These are phyloP conservation scores for Sciurus vulgaris DNA, from an alignment of 2,797 vertebrate species.

Conservation along the genomic window DNA sequence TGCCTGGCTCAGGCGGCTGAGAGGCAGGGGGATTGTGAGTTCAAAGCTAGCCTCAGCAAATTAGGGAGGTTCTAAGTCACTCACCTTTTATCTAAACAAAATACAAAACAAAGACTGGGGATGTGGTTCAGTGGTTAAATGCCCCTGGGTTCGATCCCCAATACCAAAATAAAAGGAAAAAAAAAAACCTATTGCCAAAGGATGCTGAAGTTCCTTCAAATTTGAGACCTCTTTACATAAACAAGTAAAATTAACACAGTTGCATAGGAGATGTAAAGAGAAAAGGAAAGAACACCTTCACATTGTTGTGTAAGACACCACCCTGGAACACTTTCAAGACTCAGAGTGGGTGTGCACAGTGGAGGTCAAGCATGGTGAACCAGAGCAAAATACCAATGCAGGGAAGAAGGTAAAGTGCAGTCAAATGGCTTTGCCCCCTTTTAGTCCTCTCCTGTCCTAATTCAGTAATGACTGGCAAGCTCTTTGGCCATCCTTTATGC, in stretches of 20 bases:
- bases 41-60: too few species aligned
- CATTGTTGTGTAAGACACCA: neutral
- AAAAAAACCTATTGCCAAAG: neutral
- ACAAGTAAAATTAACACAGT: neutral
- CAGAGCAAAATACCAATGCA: constrained; percentile 53
- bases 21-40: too few species aligned
- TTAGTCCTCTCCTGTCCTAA: constrained; percentile 13
- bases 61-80: too few species aligned
- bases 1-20: too few species aligned
- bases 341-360: neutral
- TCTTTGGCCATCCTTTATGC: constrained; percentile 40
- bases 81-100: too few species aligned
- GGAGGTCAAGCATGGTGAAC: neutral
- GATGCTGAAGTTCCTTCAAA: neutral
- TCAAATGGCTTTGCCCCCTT: neutral
- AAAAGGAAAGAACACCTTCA: neutral
- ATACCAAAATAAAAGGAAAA: too few species aligned
- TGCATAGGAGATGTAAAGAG: neutral
- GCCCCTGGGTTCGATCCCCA: too few species aligned
- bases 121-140: too few species aligned
- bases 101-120: too few species aligned
- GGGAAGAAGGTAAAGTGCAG: constrained; percentile 41
- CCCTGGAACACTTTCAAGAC: neutral
- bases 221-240: neutral
- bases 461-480: neutral